These are phyloP conservation scores for Probosciger aterrimus DNA, from an alignment of 2,113 vertebrate species.

Conservation along the genomic window DNA sequence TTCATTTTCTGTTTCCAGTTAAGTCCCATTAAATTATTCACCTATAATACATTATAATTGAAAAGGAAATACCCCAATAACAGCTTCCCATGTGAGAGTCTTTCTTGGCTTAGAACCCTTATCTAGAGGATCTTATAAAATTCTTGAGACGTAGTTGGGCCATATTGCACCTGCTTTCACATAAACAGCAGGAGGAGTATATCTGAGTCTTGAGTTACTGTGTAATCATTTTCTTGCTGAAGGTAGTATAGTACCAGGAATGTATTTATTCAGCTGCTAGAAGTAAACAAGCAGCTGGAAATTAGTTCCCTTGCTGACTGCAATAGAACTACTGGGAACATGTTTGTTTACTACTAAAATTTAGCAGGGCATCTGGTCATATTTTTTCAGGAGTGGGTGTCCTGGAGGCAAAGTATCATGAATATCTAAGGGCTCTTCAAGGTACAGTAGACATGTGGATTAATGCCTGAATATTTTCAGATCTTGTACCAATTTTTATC, in stretches of 20 bases:
- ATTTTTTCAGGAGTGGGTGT: slow-evolving; percentile 25
- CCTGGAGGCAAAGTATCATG: neutral
- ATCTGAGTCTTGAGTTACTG: neutral
- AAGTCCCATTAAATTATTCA: neutral
- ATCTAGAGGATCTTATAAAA: neutral
- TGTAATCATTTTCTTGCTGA: slow-evolving; percentile 26
- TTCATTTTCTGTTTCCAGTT: neutral
- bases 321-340: slow-evolving; percentile 28
- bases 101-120: neutral
- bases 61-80: neutral
- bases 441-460: neutral
- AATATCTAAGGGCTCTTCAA: slow-evolving; percentile 27
- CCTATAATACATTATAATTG: neutral
- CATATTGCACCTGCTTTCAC: slow-evolving; percentile 31
- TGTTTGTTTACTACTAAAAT: slow-evolving; percentile 63
- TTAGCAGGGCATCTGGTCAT: slow-evolving; percentile 53
- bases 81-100: neutral
- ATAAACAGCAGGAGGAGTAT: slow-evolving; percentile 5
- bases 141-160: neutral
- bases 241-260: neutral
- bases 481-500: neutral
- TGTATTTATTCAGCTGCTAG: slow-evolving; percentile 67
- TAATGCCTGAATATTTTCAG: neutral
- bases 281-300: slow-evolving; percentile 62
- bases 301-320: slow-evolving; percentile 19